Conservation (phyloP, 2,113 vertebrate genomes). For the Corythornis cristatus region DNA sequence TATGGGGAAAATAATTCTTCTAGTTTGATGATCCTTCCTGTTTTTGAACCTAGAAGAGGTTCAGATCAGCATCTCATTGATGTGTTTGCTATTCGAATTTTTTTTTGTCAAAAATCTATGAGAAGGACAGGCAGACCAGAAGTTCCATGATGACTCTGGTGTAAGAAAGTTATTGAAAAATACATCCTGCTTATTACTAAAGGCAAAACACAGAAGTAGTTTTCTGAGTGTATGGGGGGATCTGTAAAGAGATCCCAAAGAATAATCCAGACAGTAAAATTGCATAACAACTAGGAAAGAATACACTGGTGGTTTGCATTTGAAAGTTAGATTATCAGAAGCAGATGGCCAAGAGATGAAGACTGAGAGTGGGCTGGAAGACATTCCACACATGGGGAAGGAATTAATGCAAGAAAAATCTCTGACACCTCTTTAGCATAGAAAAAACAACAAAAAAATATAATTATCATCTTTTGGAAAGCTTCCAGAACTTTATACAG, state of each 20-base stretch:
- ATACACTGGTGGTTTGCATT: not conserved
- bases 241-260: not conserved
- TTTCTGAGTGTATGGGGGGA: not conserved
- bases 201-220: not conserved
- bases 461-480: no score
- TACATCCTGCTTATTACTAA: not conserved
- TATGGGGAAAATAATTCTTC: not conserved
- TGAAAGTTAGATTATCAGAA: constrained; percentile 25
- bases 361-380: not conserved
- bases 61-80: not conserved
- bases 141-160: not conserved
- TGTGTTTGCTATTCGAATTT: not conserved
- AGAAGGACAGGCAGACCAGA: not conserved
- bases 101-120: not conserved
- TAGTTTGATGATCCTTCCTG: not conserved
- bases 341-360: not conserved
- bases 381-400: not conserved
- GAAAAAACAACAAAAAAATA: not conserved
- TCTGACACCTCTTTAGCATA: not conserved
- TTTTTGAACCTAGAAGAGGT: not conserved
- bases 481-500: no score
- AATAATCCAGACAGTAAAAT: not conserved
- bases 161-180: not conserved
- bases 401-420: not conserved
- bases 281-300: not conserved